Percentiles rank a stretch among this genome's conserved stretches.
phyloP scores from a whole-genome alignment of 2,888 invertebrate species.

The Agrochola litura region DNA sequence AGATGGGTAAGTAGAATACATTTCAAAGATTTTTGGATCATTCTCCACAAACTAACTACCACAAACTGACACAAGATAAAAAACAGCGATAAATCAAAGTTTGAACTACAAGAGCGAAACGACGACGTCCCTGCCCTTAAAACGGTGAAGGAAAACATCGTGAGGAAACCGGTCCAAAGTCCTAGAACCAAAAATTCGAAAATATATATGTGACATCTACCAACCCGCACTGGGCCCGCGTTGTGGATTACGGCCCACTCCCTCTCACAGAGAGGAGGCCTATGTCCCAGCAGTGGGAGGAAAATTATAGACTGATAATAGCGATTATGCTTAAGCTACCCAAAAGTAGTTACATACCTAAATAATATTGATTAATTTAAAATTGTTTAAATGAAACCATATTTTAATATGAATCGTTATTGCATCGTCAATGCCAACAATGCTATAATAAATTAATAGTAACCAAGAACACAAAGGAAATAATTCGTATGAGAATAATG shows the following conservation, averaged over 20 bases:
- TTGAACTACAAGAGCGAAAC: too few species aligned
- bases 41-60: too few species aligned
- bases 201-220: neutral
- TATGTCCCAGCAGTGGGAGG: too few species aligned
- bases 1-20: neutral
- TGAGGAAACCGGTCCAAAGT: too few species aligned
- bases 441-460: conserved; percentile 1
- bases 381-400: neutral
- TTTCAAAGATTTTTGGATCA: neutral
- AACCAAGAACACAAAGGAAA: conserved; percentile 13
- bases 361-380: neutral
- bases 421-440: conserved; percentile 7
- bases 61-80: too few species aligned
- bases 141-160: too few species aligned
- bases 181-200: neutral
- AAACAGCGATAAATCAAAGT: too few species aligned
- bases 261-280: neutral
- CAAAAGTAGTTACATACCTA: neutral
- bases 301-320: too few species aligned
- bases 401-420: neutral
- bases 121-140: too few species aligned
- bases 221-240: neutral
- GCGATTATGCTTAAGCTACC: neutral
- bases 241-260: neutral
- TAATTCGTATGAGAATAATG: conserved; percentile 4